phyloP scores from a whole-genome alignment of 1,140 invertebrate genomes.

The Drosophila teissieri region DNA sequence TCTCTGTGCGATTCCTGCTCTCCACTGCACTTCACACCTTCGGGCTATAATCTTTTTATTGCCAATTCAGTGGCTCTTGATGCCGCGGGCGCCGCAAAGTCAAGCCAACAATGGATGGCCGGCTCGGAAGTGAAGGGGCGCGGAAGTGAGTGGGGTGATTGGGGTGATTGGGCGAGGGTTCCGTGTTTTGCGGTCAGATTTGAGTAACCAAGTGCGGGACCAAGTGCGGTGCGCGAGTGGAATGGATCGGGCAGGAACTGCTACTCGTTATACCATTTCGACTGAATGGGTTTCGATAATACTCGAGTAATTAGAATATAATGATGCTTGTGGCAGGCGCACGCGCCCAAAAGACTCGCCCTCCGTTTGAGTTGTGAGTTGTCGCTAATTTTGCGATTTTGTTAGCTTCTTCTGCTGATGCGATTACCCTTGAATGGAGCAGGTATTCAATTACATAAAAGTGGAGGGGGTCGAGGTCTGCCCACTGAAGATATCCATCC shows the following conservation, averaged over 20 bases:
- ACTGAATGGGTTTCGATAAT: slow-evolving; percentile 81
- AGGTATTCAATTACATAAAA: slow-evolving; percentile 71
- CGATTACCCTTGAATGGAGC: slow-evolving; percentile 66
- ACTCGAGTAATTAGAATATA: slow-evolving; percentile 83
- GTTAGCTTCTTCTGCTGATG: slow-evolving; percentile 47
- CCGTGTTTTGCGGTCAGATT: slow-evolving; percentile 66
- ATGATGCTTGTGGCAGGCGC: slow-evolving; percentile 66
- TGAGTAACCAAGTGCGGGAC: slow-evolving; percentile 64
- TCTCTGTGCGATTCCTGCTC: slow-evolving; percentile 15
- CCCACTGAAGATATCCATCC: background rate
- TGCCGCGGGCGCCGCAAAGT: slow-evolving; percentile 64
- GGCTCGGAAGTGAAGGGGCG: background rate
- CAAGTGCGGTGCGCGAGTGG: slow-evolving; percentile 49
- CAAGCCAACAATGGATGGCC: slow-evolving; percentile 51
- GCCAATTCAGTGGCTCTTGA: slow-evolving; percentile 80
- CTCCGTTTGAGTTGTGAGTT: slow-evolving; percentile 8
- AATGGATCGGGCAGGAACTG: slow-evolving; percentile 12
- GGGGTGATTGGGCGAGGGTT: slow-evolving; percentile 5
- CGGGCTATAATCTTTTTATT: slow-evolving; percentile 84
- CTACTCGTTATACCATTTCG: slow-evolving; percentile 69
- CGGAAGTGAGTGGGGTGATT: background rate
- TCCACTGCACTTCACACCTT: slow-evolving; percentile 77
- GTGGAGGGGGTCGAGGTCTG: background rate
- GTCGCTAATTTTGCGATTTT: slow-evolving; percentile 60
- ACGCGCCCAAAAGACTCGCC: slow-evolving; percentile 31